phyloP scores from a whole-genome alignment of 2,888 invertebrate species.

The Dioctria linearis region DNA sequence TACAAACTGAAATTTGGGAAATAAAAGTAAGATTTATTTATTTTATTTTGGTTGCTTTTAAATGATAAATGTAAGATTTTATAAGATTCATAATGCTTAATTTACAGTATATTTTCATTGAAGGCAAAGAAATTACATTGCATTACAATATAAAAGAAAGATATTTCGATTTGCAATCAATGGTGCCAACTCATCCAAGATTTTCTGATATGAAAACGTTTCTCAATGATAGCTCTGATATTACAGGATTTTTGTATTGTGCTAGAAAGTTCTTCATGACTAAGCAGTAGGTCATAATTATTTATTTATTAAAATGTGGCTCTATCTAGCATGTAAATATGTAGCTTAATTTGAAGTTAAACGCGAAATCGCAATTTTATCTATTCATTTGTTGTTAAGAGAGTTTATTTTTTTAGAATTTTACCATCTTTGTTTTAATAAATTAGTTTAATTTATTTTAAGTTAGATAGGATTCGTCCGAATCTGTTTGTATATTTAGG shows the following conservation, averaged over 20 bases:
- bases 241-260: constrained; percentile 33
- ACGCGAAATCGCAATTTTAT: too few relatives aligned
- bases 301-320: too few relatives aligned
- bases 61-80: too few relatives aligned
- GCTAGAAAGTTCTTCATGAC: neutral
- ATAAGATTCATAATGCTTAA: neutral
- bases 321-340: too few relatives aligned
- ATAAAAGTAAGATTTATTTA: constrained; percentile 9
- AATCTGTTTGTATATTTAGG: too few relatives aligned
- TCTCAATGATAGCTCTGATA: constrained; percentile 22
- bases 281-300: neutral
- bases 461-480: too few relatives aligned
- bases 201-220: constrained; percentile 10
- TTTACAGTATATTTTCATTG: constrained; percentile 13
- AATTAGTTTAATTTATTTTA: too few relatives aligned
- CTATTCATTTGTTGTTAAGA: too few relatives aligned
- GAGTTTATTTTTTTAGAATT: too few relatives aligned
- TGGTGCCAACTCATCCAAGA: constrained; percentile 32
- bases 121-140: neutral
- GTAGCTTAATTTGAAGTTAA: too few relatives aligned
- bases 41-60: neutral
- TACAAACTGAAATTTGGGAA: constrained; percentile 8
- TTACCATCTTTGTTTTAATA: too few relatives aligned
- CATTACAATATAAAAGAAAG: neutral
- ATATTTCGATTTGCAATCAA: constrained; percentile 28